Evolutionary conservation across 2,888 invertebrate species (phyloP), one percentile per base, ranked within the genome.

Genomic region (Mactromeris polynyma): DNA sequence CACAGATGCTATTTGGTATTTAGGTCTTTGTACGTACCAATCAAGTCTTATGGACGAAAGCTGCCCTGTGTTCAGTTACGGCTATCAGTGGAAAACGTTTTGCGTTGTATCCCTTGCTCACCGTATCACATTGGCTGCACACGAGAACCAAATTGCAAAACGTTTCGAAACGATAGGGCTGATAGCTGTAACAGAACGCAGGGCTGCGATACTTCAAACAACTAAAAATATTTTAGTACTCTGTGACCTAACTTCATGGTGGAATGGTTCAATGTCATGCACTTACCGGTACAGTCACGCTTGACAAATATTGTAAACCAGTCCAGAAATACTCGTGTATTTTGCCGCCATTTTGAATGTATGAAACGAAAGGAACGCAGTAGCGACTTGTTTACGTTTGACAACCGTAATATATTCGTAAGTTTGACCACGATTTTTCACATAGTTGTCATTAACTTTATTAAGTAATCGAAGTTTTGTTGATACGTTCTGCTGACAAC

Each of bases 321-420:
- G 84, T 54, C 84, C 36, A 19, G 31, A 64, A 58, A 51, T 36
- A 80, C 80, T 82, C 86, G 86, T 82, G 83, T 87, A 77, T 87
- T 88, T 88, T 88, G 88, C 88, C 88, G 88, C 88, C 88, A 88
- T 88, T 88, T 88, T 88, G 88, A 88, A 88, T 88, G 88, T 84
- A 88, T 88, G 88, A 88, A 88, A 81, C 84, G 88, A 88, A 88
- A 88, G 84, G 54, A 84, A 83, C 69, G 73, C 46, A 21, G 42
- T 19, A 36, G 9, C 21, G 3, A 73, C 42, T 26, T 69, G 69
- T 64, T 73, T 33, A 83, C 36, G 21, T 82, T 83, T 40, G 26
- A 73, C 46, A 31, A 69, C 21, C 26, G 11, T 26, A 31, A 33
- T 40, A 46, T 83, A 46, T 46, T 33, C n/a, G 73, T 69, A 73